Percentiles rank a stretch among this genome's conserved stretches.
Evolutionary conservation across 2,113 vertebrate genomes (phyloP).

Genomic region (Cyrtonyx montezumae): DNA sequence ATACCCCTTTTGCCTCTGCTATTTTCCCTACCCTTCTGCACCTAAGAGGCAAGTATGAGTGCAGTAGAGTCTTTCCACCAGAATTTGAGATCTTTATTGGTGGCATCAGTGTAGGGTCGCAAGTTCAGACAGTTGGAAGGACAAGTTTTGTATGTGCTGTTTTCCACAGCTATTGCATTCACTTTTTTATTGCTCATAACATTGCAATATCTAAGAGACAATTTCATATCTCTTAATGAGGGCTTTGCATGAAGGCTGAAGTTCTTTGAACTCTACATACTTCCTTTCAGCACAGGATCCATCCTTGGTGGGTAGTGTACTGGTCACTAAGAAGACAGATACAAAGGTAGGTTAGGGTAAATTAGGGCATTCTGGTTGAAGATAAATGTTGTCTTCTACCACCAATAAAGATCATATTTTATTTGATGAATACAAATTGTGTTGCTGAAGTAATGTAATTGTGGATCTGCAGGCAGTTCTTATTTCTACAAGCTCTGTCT

Average conservation of each 20-base stretch:
- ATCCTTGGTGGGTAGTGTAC: background rate
- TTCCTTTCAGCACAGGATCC: constrained; percentile 54
- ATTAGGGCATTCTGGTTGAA: constrained; percentile 40
- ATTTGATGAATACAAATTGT: constrained; percentile 33
- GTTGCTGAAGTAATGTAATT: constrained; percentile 45
- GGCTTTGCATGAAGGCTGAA: constrained; percentile 48
- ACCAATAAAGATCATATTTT: constrained; percentile 44
- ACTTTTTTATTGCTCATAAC: background rate
- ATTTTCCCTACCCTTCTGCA: background rate
- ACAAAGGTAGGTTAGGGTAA: constrained; percentile 30
- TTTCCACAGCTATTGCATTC: constrained; percentile 22
- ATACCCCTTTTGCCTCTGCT: background rate
- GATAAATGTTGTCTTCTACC: constrained; percentile 36
- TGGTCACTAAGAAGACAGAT: background rate
- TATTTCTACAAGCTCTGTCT: background rate
- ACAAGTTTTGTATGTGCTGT: background rate
- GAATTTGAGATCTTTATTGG: background rate
- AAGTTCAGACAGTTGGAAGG: background rate
- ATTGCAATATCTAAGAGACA: constrained; percentile 7
- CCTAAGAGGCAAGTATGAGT: background rate
- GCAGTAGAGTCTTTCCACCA: background rate
- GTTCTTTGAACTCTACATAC: constrained; percentile 48
- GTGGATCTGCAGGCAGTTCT: background rate
- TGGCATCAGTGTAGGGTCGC: background rate
- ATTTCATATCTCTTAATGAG: constrained; percentile 67